Conservation (phyloP, 1,140 invertebrate genomes). For the Caerostris darwini region DNA sequence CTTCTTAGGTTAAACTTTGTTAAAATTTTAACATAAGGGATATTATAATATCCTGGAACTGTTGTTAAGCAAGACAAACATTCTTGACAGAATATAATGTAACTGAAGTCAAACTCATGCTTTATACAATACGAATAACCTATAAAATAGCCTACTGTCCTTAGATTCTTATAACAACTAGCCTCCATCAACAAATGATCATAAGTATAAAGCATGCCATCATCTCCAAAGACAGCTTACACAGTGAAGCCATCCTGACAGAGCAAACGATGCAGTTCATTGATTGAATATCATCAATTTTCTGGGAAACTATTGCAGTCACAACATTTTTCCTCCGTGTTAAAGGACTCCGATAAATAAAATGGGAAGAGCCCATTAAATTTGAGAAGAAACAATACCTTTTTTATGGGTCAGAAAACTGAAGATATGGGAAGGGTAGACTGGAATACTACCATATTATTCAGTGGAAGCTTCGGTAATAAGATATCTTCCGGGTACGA, state of each 20-base stretch:
- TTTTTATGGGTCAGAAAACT: neutral
- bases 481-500: constrained; percentile 11
- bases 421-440: neutral
- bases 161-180: neutral
- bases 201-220: neutral
- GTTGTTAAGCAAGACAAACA: too few relatives aligned
- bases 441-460: constrained; percentile 26
- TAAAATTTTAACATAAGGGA: too few relatives aligned
- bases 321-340: neutral
- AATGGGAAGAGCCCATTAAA: constrained; percentile 9
- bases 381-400: constrained; percentile 48
- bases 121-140: too few relatives aligned
- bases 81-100: too few relatives aligned
- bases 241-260: neutral
- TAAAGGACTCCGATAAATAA: constrained; percentile 25
- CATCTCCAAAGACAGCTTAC: neutral
- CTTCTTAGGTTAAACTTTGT: too few relatives aligned
- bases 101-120: too few relatives aligned
- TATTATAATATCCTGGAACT: too few relatives aligned
- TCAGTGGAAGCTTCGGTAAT: constrained; percentile 6
- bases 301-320: neutral
- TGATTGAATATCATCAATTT: constrained; percentile 25
- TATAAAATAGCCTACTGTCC: neutral
- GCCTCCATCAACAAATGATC: neutral
- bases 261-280: neutral